Evolutionary conservation across 53 echinoderm and acorn worm genomes (phyloP).

Genomic region (Astropecten irregularis): DNA sequence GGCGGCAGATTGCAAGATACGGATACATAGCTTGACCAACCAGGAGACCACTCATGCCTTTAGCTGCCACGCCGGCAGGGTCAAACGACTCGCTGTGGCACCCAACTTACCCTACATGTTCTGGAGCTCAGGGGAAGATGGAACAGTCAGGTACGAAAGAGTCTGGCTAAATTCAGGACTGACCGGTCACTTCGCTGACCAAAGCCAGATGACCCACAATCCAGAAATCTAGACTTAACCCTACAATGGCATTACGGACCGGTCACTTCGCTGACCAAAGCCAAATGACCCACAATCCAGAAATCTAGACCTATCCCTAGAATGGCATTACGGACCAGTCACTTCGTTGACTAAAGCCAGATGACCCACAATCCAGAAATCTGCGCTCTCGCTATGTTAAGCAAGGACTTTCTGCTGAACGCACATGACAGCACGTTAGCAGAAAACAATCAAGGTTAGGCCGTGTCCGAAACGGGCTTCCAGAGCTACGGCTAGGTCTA

Average conservation of each 20-base stretch:
- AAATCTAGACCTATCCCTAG: too few relatives aligned
- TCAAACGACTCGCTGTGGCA: conserved; percentile 88
- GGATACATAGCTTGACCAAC: conserved; percentile 84
- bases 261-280: background rate
- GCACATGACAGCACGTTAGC: too few relatives aligned
- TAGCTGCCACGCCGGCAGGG: conserved; percentile 96
- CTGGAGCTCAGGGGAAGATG: conserved; percentile 99
- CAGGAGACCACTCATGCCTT: conserved; percentile 88
- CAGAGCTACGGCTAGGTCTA: too few relatives aligned
- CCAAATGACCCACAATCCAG: background rate
- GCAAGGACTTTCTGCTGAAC: too few relatives aligned
- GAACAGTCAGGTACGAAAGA: conserved; percentile 75
- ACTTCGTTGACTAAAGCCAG: too few relatives aligned
- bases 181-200: background rate
- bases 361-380: too few relatives aligned
- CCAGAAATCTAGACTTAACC: too few relatives aligned
- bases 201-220: background rate
- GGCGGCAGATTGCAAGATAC: conserved; percentile 94
- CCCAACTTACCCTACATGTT: conserved; percentile 98
- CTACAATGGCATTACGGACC: background rate
- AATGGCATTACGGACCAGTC: too few relatives aligned
- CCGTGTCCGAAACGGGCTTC: too few relatives aligned
- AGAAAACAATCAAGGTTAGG: too few relatives aligned
- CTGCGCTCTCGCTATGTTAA: too few relatives aligned
- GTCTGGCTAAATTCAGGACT: background rate